Percentiles rank a stretch among this genome's conserved stretches.
Evolutionary conservation across 2,888 invertebrate genomes (phyloP).

Genomic region (Hydroisotoma schaefferi): DNA sequence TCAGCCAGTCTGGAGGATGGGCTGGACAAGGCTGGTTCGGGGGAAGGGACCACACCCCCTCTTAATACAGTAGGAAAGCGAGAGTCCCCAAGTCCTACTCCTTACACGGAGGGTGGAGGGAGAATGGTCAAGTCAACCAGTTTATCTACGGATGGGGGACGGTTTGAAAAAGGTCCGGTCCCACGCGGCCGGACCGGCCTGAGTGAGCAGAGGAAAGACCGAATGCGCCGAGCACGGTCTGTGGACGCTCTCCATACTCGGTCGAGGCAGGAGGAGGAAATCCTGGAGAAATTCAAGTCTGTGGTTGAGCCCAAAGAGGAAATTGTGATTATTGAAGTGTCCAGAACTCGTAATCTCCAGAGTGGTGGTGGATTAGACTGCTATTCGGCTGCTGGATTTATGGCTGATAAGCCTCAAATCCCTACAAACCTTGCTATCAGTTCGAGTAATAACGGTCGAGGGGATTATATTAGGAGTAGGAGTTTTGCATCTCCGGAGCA

Average conservation of each 20-base stretch:
- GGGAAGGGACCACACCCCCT: constrained; percentile 3
- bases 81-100: constrained; percentile 21
- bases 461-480: constrained; percentile 33
- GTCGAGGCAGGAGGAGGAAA: constrained; percentile 43
- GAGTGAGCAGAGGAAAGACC: constrained; percentile 52
- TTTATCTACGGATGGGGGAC: neutral
- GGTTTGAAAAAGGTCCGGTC: constrained; percentile 51
- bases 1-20: constrained; percentile 82
- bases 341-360: constrained; percentile 36
- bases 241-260: constrained; percentile 71
- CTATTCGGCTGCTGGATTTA: constrained; percentile 2
- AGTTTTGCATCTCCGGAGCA: constrained; percentile 55
- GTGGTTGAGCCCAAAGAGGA: constrained; percentile 48
- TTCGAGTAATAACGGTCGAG: constrained; percentile 36
- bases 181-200: constrained; percentile 17
- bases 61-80: neutral
- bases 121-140: neutral
- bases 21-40: constrained; percentile 64
- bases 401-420: constrained; percentile 22
- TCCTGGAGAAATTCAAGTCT: constrained; percentile 47
- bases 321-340: constrained; percentile 49
- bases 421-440: constrained; percentile 26
- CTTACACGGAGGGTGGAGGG: neutral
- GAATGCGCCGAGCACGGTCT: constrained; percentile 78
- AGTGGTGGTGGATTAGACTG: constrained; percentile 1